phyloP scores from a whole-genome alignment of 1,140 invertebrate species.

The Octopus sinensis region DNA sequence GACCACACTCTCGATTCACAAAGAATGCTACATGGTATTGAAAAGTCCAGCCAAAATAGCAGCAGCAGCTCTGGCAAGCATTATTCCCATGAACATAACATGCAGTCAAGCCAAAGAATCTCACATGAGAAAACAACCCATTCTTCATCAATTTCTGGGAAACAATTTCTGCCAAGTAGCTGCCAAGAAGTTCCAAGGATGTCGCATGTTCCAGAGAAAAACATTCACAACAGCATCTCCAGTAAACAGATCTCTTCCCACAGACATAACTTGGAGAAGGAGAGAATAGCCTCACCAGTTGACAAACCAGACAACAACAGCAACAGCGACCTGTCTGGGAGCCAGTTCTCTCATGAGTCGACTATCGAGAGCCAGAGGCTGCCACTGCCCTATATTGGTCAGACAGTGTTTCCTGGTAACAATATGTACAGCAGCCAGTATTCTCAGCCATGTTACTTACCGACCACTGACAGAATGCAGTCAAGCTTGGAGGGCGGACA shows the following conservation, averaged over 20 bases:
- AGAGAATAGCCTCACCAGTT: not conserved
- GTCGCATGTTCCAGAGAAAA: not conserved
- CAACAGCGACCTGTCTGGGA: not conserved
- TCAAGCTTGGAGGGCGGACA: not conserved
- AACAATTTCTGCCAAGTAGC: not conserved
- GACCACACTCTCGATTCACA: not conserved
- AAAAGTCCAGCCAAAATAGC: not conserved
- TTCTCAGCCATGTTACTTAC: not conserved
- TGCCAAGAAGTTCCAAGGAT: not conserved
- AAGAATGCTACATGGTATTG: not conserved
- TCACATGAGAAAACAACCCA: not conserved
- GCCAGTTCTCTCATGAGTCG: not conserved
- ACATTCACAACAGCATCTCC: not conserved
- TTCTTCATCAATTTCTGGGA: not conserved
- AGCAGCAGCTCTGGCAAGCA: conserved; percentile 6
- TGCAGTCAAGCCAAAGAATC: not conserved
- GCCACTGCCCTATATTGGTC: not conserved
- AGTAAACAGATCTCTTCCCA: not conserved
- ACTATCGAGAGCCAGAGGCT: not conserved
- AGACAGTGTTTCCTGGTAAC: not conserved
- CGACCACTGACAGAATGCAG: not conserved
- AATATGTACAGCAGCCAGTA: not conserved
- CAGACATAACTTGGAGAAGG: not conserved
- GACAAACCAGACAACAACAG: not conserved
- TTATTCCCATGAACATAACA: not conserved